Conservation (phyloP, 2,888 invertebrate species). For the Oeneis ivallda region DNA sequence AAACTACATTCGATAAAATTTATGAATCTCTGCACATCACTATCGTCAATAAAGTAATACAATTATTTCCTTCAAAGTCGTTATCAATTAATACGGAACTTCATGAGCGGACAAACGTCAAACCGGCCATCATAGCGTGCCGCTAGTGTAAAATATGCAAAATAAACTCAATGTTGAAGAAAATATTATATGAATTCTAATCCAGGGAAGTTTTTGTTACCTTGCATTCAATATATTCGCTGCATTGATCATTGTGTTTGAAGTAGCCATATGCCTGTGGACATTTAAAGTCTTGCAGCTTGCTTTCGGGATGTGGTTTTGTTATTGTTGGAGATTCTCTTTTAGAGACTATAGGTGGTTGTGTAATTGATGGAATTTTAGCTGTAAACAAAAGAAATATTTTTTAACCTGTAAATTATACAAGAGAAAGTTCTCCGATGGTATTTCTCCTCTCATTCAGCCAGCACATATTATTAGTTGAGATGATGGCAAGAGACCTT, state of each 20-base stretch:
- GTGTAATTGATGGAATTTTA: background rate
- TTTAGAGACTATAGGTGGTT: background rate
- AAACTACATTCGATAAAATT: no score
- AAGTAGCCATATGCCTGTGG: constrained; percentile 8
- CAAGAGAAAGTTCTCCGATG: no score
- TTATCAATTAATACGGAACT: no score
- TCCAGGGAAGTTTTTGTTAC: background rate
- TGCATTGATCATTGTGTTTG: background rate
- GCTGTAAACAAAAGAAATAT: background rate
- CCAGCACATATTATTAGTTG: no score
- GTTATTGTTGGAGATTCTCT: background rate
- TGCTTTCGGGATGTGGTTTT: background rate
- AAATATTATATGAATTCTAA: background rate
- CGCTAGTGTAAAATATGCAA: no score
- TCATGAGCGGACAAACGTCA: no score
- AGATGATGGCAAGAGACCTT: no score
- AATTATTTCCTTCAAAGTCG: no score
- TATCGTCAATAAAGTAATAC: no score
- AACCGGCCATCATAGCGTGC: no score
- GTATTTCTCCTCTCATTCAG: no score
- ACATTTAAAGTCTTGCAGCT: background rate
- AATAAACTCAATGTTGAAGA: background rate
- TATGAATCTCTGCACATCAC: no score
- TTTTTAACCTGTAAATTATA: background rate
- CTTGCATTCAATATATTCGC: constrained; percentile 13